Evolutionary conservation across 1,140 invertebrate species (phyloP).

Genomic region (Mizuhopecten yessoensis): DNA sequence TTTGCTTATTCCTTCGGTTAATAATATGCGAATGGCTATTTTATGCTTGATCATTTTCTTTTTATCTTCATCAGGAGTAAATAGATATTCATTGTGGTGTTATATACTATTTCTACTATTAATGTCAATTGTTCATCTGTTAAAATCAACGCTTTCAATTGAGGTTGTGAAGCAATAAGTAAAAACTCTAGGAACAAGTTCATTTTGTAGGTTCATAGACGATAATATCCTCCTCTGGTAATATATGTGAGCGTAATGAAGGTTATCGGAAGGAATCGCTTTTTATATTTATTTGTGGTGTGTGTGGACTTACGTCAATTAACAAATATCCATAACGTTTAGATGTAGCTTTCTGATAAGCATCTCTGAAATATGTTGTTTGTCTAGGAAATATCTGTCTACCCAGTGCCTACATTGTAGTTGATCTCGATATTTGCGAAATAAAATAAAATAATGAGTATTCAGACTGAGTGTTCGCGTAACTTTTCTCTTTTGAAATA

Average conservation of each 20-base stretch:
- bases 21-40: not conserved
- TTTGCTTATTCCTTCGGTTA: not conserved
- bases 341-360: not conserved
- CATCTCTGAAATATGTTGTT: not conserved
- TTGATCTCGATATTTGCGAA: constrained; percentile 45
- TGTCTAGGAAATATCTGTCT: not conserved
- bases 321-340: not conserved
- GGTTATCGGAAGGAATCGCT: not conserved
- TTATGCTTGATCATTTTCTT: constrained; percentile 18
- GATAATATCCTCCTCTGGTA: constrained; percentile 43
- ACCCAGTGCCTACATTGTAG: not conserved
- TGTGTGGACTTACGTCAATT: not conserved
- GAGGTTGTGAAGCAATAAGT: not conserved
- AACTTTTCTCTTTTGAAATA: constrained; percentile 46
- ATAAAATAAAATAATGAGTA: constrained; percentile 53
- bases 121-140: not conserved
- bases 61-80: not conserved
- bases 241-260: constrained; percentile 8
- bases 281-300: not conserved
- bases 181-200: constrained; percentile 15
- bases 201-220: constrained; percentile 43
- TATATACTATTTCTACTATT: constrained; percentile 37
- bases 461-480: constrained; percentile 43
- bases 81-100: not conserved
- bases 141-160: constrained; percentile 3